These are phyloP conservation scores for Athalia cordata DNA, from an alignment of 2,888 invertebrate species.

Conservation along the genomic window DNA sequence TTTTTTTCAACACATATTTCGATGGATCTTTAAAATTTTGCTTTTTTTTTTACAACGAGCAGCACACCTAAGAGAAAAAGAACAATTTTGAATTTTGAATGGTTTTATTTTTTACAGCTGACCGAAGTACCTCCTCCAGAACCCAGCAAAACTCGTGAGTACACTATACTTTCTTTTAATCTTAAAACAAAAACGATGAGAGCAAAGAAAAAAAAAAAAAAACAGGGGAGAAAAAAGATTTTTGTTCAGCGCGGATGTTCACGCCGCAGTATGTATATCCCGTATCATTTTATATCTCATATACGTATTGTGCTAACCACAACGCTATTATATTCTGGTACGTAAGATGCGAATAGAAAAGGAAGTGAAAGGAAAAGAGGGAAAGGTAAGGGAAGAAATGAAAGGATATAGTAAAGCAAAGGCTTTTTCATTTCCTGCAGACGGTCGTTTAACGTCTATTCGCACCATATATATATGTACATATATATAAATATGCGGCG, in stretches of 20 bases:
- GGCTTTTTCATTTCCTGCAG: neutral
- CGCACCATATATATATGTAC: too few relatives aligned
- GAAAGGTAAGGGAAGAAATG: too few relatives aligned
- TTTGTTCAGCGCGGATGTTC: neutral
- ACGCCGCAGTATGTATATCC: too few relatives aligned
- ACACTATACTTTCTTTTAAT: slow-evolving; percentile 66
- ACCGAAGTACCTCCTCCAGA: slow-evolving; percentile 71
- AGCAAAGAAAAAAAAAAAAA: neutral
- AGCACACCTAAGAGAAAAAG: slow-evolving; percentile 3
- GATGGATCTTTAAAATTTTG: neutral
- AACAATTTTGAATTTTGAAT: slow-evolving; percentile 46
- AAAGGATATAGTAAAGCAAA: neutral
- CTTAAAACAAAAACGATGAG: neutral
- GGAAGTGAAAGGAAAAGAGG: too few relatives aligned
- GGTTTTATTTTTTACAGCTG: slow-evolving; percentile 68
- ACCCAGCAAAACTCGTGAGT: slow-evolving; percentile 73
- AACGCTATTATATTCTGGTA: too few relatives aligned
- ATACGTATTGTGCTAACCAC: too few relatives aligned
- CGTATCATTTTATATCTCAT: too few relatives aligned
- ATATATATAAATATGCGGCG: too few relatives aligned
- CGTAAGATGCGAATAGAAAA: too few relatives aligned
- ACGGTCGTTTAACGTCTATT: neutral
- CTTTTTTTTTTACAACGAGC: neutral
- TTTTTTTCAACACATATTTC: neutral
- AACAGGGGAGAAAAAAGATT: neutral